These are phyloP conservation scores for Pituophis catenifer DNA, from an alignment of 2,113 vertebrate species.

Conservation along the genomic window DNA sequence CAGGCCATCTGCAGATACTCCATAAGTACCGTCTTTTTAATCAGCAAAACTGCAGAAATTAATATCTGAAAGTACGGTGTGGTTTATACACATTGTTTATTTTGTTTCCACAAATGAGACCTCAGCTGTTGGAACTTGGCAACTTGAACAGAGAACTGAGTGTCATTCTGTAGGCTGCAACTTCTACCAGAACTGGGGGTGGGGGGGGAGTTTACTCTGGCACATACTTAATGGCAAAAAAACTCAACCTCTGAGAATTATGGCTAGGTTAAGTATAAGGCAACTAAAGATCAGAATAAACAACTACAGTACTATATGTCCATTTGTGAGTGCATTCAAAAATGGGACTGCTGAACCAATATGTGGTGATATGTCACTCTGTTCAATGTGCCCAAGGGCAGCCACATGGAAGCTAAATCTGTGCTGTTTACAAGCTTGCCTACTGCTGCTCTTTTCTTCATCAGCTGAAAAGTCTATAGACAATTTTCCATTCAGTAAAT, in stretches of 20 bases:
- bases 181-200: not conserved
- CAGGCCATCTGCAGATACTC: not conserved
- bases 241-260: not conserved
- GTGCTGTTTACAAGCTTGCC: not conserved
- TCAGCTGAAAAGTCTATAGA: constrained; percentile 12
- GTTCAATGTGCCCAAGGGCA: not conserved
- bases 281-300: constrained; percentile 2
- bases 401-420: constrained; percentile 5
- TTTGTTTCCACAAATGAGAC: not conserved
- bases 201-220: not conserved
- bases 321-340: not conserved
- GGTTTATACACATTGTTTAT: not conserved
- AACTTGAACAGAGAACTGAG: not conserved
- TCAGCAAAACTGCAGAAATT: not conserved
- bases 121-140: not conserved
- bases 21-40: not conserved
- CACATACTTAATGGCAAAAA: not conserved
- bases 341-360: accelerated
- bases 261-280: not conserved
- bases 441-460: constrained; percentile 7
- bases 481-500: not conserved
- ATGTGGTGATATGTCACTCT: not conserved
- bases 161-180: not conserved
- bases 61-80: accelerated
- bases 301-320: accelerated